Conservation (phyloP, 35 echinoderm and acorn worm species). For the Hemicentrotus pulcherrimus region DNA sequence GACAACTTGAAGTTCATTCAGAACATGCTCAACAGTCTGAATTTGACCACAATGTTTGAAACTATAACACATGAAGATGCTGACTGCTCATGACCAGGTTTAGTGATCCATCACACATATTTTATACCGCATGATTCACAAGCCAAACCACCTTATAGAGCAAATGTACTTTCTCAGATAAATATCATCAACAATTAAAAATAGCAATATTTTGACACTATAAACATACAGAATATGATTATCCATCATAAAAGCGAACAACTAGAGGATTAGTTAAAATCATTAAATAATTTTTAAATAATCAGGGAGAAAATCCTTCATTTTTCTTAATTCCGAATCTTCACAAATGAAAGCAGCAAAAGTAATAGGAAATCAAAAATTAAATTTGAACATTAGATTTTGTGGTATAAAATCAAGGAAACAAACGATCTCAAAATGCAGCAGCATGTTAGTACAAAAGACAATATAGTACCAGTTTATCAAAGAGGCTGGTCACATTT, state of each 20-base stretch:
- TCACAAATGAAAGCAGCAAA: not conserved
- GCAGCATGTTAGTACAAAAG: not conserved
- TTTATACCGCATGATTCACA: too few species aligned
- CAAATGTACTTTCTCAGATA: not conserved
- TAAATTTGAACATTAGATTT: not conserved
- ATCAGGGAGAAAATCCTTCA: not conserved
- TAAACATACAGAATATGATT: not conserved
- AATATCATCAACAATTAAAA: not conserved
- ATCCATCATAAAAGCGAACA: not conserved
- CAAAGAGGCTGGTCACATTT: not conserved
- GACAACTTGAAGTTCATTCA: too few species aligned
- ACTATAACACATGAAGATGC: too few species aligned
- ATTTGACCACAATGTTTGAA: too few species aligned
- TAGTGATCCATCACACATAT: not conserved
- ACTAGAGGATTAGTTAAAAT: not conserved
- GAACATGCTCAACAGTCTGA: too few species aligned
- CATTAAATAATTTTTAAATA: not conserved
- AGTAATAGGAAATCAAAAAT: not conserved
- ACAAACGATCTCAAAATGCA: not conserved
- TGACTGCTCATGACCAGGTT: not conserved
- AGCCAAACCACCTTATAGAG: not conserved
- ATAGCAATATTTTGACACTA: not conserved
- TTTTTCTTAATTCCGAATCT: too few species aligned
- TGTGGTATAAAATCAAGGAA: not conserved
- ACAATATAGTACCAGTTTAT: not conserved